Evolutionary conservation across 2,888 invertebrate species (phyloP).

Genomic region (Synanthedon vespiformis): DNA sequence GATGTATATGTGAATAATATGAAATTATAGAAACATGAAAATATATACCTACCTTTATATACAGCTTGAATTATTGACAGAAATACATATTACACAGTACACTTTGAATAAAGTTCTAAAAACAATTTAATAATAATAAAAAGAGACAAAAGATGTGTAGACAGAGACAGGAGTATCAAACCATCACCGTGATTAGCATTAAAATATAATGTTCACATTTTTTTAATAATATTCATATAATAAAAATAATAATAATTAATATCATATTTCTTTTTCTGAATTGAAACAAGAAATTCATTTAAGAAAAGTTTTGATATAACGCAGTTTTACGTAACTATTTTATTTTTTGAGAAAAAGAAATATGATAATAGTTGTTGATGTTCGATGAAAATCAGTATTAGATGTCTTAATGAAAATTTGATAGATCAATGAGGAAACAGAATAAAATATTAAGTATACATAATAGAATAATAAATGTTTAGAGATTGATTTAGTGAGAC

Average conservation of each 20-base stretch:
- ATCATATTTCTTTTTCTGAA: too few species aligned
- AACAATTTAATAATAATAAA: conserved; percentile 20
- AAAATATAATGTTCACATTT: neutral
- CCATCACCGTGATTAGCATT: conserved; percentile 59
- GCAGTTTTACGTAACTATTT: too few species aligned
- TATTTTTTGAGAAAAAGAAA: too few species aligned
- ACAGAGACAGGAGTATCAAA: conserved; percentile 52
- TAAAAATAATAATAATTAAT: too few species aligned
- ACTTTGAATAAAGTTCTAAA: conserved; percentile 4
- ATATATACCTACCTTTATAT: conserved; percentile 53
- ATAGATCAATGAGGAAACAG: neutral
- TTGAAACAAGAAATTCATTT: too few species aligned
- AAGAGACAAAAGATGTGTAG: conserved; percentile 16
- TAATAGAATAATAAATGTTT: too few species aligned
- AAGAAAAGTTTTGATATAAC: too few species aligned
- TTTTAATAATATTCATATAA: too few species aligned
- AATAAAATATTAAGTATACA: neutral
- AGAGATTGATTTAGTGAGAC: too few species aligned
- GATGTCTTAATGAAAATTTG: neutral
- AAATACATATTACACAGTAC: conserved; percentile 10
- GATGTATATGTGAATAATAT: conserved; percentile 25
- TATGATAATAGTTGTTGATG: too few species aligned
- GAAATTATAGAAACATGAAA: conserved; percentile 20
- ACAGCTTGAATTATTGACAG: conserved; percentile 22
- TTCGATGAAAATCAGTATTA: too few species aligned